Percentiles rank a stretch among this genome's conserved stretches.
phyloP scores from a whole-genome alignment of 1,140 invertebrate species.

The Cherax destructor region DNA sequence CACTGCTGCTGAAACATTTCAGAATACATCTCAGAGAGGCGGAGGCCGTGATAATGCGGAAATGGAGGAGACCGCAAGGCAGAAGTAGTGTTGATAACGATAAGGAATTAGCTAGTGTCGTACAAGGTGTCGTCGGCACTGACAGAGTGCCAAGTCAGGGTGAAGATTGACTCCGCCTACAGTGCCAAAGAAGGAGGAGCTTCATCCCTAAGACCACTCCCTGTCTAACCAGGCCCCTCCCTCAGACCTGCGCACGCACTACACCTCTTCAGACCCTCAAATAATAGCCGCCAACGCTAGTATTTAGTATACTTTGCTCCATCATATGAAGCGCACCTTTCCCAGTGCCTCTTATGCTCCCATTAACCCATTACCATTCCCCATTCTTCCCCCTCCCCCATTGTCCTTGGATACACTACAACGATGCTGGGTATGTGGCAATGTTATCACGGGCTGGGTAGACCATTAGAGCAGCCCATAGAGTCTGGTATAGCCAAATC shows the following conservation, averaged over 20 bases:
- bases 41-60: background rate
- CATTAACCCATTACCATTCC: background rate
- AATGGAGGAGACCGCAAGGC: background rate
- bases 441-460: slow-evolving; percentile 27
- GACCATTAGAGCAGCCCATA: slow-evolving; percentile 43
- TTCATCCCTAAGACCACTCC: background rate
- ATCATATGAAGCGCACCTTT: slow-evolving; percentile 45
- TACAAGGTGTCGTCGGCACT: slow-evolving; percentile 41
- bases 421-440: slow-evolving; percentile 39
- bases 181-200: slow-evolving; percentile 33
- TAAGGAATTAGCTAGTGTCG: slow-evolving; percentile 45
- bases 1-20: background rate
- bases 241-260: slow-evolving; percentile 27
- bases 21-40: background rate
- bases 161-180: slow-evolving; percentile 28
- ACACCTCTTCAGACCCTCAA: slow-evolving; percentile 30
- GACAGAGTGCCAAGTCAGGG: slow-evolving; percentile 47
- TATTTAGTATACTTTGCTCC: slow-evolving; percentile 53
- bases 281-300: slow-evolving; percentile 33
- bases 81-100: slow-evolving; percentile 36
- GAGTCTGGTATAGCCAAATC: slow-evolving; percentile 29
- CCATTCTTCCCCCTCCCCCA: slow-evolving; percentile 6
- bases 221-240: background rate
- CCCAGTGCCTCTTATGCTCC: slow-evolving; percentile 12
- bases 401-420: background rate